Percentiles rank a stretch among this genome's conserved stretches.
Evolutionary conservation across 1,140 invertebrate genomes (phyloP).

Genomic region (Chionoecetes opilio): DNA sequence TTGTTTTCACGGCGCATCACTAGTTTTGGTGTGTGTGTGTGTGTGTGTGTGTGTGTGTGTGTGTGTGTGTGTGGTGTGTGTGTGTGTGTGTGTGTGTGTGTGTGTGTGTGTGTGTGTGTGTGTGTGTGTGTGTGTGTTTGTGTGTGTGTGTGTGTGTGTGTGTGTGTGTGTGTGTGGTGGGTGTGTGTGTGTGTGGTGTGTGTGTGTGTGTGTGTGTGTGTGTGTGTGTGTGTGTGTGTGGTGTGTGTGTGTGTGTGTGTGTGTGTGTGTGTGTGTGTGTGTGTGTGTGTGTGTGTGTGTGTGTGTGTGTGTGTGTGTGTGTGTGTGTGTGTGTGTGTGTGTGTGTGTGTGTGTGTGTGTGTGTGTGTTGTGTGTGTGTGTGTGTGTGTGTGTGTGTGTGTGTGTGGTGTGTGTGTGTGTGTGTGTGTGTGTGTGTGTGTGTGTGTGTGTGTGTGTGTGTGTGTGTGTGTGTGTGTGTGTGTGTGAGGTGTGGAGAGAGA

Average conservation of each 20-base stretch:
- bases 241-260: constrained; percentile 14
- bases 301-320: constrained; percentile 16
- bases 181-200: constrained; percentile 2
- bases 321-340: constrained; percentile 1
- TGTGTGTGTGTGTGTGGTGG: constrained; percentile 7
- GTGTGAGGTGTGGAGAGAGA: background rate
- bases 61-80: constrained; percentile 1
- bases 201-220: background rate
- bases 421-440: background rate
- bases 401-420: constrained; percentile 9
- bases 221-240: too few relatives aligned
- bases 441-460: constrained; percentile 5
- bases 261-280: constrained; percentile 3
- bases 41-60: constrained; percentile 18
- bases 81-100: background rate
- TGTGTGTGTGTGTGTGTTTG: background rate
- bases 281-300: background rate
- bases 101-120: constrained; percentile 18
- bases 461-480: constrained; percentile 8
- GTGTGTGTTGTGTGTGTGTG: constrained; percentile 13
- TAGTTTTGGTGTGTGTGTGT: background rate
- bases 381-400: constrained; percentile 4
- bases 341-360: background rate
- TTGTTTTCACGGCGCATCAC: background rate
- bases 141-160: background rate